Evolutionary conservation across 1,140 invertebrate species (phyloP).

Genomic region (Dendrolimus punctatus): DNA sequence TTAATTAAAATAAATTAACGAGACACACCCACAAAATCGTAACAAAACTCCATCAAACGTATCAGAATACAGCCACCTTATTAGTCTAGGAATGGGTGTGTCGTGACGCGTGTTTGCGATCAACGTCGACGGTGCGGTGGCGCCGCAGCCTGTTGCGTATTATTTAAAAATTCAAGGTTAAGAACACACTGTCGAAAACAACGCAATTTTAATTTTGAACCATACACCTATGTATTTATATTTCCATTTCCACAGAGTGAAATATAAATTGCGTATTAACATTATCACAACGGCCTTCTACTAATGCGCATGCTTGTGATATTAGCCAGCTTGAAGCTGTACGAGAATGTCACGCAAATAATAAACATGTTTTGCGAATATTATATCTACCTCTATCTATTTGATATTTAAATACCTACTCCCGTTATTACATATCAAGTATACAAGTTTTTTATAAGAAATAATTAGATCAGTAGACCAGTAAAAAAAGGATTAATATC

Average conservation of each 20-base stretch:
- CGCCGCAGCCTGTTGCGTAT: slow-evolving; percentile 46
- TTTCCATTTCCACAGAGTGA: slow-evolving; percentile 4
- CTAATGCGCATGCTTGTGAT: slow-evolving; percentile 14
- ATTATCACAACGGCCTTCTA: slow-evolving; percentile 18
- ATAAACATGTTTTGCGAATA: too few relatives aligned
- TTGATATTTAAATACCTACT: too few relatives aligned
- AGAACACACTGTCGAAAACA: slow-evolving; percentile 29
- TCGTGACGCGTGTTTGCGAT: slow-evolving; percentile 59
- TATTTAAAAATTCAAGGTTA: slow-evolving; percentile 59
- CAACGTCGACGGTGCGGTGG: slow-evolving; percentile 21
- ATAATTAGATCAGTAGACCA: too few relatives aligned
- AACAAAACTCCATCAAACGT: slow-evolving; percentile 10
- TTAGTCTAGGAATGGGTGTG: slow-evolving; percentile 63
- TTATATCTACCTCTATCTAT: too few relatives aligned
- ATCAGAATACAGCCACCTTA: slow-evolving; percentile 32
- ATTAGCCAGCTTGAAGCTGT: neutral
- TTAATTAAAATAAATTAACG: neutral
- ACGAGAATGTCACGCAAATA: too few relatives aligned
- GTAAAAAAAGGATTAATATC: too few relatives aligned
- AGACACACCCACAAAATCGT: slow-evolving; percentile 6
- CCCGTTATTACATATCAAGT: too few relatives aligned
- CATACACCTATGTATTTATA: slow-evolving; percentile 21
- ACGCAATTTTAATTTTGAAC: slow-evolving; percentile 29
- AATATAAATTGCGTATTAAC: slow-evolving; percentile 8
- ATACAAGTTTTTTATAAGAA: too few relatives aligned